Evolutionary conservation across 2,797 vertebrate genomes (phyloP).

Genomic region (Heterohyrax brucei): DNA sequence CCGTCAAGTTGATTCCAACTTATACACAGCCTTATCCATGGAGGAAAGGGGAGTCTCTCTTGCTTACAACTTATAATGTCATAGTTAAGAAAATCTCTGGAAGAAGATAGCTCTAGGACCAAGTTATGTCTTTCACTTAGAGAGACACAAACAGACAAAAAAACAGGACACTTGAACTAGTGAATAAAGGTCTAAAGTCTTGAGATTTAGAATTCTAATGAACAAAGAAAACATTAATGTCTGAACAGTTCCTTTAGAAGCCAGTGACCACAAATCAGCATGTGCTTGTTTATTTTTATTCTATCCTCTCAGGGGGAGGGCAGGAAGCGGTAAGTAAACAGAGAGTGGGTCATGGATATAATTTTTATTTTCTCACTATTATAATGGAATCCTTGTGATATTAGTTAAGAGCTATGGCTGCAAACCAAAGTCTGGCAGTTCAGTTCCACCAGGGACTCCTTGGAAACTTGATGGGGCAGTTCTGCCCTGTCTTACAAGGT

Average conservation of each 20-base stretch:
- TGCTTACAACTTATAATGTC: not conserved
- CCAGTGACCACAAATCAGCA: not conserved
- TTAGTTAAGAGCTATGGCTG: too few relatives aligned
- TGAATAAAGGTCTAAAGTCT: not conserved
- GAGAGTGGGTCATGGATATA: not conserved
- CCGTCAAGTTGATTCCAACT: too few relatives aligned
- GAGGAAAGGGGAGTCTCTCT: not conserved
- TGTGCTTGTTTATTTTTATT: not conserved
- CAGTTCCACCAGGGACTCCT: too few relatives aligned
- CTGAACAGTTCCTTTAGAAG: not conserved
- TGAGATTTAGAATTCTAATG: constrained; percentile 20
- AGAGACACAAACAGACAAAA: not conserved
- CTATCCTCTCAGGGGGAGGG: not conserved
- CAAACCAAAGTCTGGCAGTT: too few relatives aligned
- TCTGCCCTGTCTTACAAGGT: too few relatives aligned
- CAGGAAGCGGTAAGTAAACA: not conserved
- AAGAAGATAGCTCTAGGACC: not conserved
- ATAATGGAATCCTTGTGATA: not conserved
- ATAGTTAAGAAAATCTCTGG: not conserved
- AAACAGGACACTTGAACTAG: not conserved
- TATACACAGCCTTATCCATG: too few relatives aligned
- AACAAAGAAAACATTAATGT: not conserved
- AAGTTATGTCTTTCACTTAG: not conserved
- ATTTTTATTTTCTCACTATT: constrained; percentile 6
- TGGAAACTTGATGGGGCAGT: too few relatives aligned